phyloP scores from a whole-genome alignment of 1,140 invertebrate species.

The Musca domestica region DNA sequence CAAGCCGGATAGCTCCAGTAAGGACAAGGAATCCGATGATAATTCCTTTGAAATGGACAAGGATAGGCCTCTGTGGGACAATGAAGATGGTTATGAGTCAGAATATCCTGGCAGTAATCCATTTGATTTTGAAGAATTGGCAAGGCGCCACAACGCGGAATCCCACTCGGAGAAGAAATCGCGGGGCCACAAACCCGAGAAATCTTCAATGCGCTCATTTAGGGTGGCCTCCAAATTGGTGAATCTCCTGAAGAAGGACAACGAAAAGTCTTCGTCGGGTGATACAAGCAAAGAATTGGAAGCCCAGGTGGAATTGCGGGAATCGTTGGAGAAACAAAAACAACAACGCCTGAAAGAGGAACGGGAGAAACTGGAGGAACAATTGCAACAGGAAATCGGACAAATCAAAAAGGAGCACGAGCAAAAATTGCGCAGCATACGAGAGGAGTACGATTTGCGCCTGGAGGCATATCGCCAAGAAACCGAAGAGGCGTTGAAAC shows the following conservation, averaged over 20 bases:
- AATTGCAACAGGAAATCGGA: constrained; percentile 48
- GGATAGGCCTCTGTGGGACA: constrained; percentile 25
- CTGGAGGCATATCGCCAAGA: constrained; percentile 58
- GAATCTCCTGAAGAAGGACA: constrained; percentile 28
- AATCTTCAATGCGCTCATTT: constrained; percentile 27
- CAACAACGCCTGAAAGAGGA: constrained; percentile 36
- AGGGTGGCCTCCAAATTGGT: constrained; percentile 41
- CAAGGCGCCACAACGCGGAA: background rate
- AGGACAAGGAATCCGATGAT: too few relatives aligned
- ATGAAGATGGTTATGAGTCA: too few relatives aligned
- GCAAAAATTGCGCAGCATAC: constrained; percentile 53
- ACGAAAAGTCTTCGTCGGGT: background rate
- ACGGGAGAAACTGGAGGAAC: constrained; percentile 33
- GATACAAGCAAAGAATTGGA: background rate
- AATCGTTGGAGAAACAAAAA: constrained; percentile 20
- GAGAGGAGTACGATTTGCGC: constrained; percentile 57
- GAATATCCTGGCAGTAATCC: too few relatives aligned
- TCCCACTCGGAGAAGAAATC: constrained; percentile 46
- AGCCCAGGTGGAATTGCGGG: background rate
- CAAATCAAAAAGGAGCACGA: constrained; percentile 51
- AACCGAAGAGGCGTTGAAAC: constrained; percentile 57
- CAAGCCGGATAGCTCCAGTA: background rate
- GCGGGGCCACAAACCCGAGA: constrained; percentile 16
- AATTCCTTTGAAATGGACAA: constrained; percentile 45
- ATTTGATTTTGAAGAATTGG: too few relatives aligned